A percentile compares a stretch with the other conserved stretches of the same genome.
phyloP scores from a whole-genome alignment of 2,113 vertebrate genomes.

The Pipa parva region DNA sequence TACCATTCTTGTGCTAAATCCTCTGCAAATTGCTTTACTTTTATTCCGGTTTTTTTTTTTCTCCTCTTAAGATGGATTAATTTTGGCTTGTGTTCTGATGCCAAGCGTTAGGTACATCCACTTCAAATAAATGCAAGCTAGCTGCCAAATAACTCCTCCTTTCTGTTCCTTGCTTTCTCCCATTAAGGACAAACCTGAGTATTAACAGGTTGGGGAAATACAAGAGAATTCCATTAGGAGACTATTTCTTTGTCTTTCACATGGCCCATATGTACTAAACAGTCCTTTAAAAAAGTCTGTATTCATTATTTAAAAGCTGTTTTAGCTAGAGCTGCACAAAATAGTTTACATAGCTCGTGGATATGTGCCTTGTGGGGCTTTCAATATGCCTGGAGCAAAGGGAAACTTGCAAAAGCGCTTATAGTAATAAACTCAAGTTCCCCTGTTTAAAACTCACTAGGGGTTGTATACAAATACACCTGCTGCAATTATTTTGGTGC shows the following conservation, averaged over 20 bases:
- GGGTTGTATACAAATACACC: neutral
- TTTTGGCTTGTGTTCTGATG: constrained; percentile 7
- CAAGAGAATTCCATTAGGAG: constrained; percentile 23
- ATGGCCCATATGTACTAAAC: neutral
- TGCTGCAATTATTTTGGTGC: neutral
- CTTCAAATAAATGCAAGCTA: constrained; percentile 1
- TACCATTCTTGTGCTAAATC: too few species aligned
- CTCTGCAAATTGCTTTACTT: neutral
- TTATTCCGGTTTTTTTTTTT: neutral
- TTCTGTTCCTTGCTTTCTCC: neutral
- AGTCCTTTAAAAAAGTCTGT: neutral
- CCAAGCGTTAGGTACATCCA: neutral
- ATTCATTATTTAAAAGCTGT: neutral
- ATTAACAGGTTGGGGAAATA: constrained; percentile 8
- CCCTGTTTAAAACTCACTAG: neutral
- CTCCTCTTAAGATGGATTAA: neutral
- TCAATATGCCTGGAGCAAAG: neutral
- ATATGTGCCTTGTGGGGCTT: neutral
- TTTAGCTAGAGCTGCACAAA: neutral
- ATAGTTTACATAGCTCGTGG: neutral
- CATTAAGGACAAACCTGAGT: constrained; percentile 7
- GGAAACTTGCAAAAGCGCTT: neutral
- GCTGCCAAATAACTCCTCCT: constrained; percentile 23
- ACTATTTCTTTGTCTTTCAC: neutral
- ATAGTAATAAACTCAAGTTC: neutral